Base-by-base conservation (phyloP, 2,113 vertebrate genomes). In the Neotragus pygmaeus region DNA sequence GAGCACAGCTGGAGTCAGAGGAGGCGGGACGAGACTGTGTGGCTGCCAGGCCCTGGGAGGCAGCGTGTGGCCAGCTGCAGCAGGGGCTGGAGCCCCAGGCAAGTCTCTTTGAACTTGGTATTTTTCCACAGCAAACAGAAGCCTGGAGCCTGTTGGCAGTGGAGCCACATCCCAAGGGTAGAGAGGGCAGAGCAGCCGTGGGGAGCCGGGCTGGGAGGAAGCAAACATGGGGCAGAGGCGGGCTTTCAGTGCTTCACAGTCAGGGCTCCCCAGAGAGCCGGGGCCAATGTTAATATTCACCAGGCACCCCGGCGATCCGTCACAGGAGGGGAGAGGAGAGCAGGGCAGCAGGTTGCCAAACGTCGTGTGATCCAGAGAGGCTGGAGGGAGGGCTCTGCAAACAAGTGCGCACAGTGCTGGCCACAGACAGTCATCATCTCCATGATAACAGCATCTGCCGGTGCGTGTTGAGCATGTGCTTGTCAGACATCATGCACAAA, bases 91-190 rank as follows among this genome's bases (percentile, higher is more conserved):
- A 30, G 45, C 70, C 81, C n/a, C 43, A 33, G 58, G 53, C n/a
- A 27, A 53, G 45, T 84, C 55, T 73, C 45, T 47, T 82, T 92
- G 89, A 77, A 96, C 87, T 60, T 88, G 88, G 90, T 83, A 27
- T 97, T 96, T 90, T 97, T 90, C 51, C 60, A 36, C 30, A 89
- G 66, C n/a, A 78, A 96, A 91, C 58, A 45, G 27, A 95, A 88
- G 64, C 62, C 47, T 8, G 0, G 15, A 43, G 62, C 91, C 96
- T 49, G 62, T 73, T 92, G 95, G 91, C 91, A 87, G 95, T 85
- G 89, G 88, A 97, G 78, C 60, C 75, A 45, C n/a, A 95, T 84
- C 77, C 33, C 25, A 53, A 93, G 88, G 88, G 75, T 57, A 92
- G 58, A 64, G 95, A 92, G 93, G 96, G 83, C 93, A 87, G n/a